These are phyloP conservation scores for Phymatocera aterrima DNA, from an alignment of 2,888 invertebrate species.

Conservation along the genomic window DNA sequence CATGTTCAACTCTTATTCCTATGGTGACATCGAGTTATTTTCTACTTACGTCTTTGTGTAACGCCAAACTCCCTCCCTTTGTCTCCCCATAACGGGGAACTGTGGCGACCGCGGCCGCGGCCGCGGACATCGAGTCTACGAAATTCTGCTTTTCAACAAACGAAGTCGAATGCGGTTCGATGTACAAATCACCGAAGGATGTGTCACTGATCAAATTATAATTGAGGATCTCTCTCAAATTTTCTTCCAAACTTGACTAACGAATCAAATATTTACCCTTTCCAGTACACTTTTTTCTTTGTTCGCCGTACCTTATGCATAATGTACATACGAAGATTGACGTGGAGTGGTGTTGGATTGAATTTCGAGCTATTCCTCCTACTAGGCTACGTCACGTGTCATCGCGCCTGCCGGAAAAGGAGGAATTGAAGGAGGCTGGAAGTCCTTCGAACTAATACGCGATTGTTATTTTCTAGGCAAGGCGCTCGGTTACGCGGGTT, in stretches of 20 bases:
- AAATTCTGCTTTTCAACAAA: not conserved
- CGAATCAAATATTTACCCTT: no score
- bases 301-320: not conserved
- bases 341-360: not conserved
- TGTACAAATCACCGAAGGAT: not conserved
- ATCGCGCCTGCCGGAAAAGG: conserved; percentile 32
- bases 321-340: no score
- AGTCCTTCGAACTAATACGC: conserved; percentile 27
- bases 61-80: not conserved
- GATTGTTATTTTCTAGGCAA: conserved; percentile 28
- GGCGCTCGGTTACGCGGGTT: conserved; percentile 11
- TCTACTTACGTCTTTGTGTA: conserved; percentile 24
- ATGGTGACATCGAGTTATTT: conserved; percentile 46
- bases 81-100: conserved; percentile 22
- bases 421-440: not conserved
- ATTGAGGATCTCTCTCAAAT: not conserved
- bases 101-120: not conserved
- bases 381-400: no score
- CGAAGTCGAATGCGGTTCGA: not conserved
- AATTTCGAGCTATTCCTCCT: no score
- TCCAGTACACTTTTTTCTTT: not conserved
- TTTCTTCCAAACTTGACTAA: no score
- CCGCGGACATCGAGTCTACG: not conserved
- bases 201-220: not conserved
- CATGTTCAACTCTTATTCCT: conserved; percentile 47